Conservation (phyloP, 2,888 invertebrate species). For the Microctonus brassicae region DNA sequence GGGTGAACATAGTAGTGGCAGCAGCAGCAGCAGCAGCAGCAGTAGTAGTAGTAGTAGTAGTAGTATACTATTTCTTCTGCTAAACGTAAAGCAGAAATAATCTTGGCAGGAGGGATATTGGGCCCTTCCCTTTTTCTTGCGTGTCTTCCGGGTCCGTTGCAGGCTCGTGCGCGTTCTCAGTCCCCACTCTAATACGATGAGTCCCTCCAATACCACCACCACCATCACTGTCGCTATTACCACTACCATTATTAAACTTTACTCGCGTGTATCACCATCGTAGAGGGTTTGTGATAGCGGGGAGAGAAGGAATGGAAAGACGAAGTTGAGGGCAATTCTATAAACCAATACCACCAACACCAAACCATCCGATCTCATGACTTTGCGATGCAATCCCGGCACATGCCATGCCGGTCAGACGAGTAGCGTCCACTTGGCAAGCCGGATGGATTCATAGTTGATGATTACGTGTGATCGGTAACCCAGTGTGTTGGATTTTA, state of each 20-base stretch:
- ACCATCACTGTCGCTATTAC: background rate
- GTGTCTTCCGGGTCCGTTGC: background rate
- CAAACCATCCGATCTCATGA: slow-evolving; percentile 25
- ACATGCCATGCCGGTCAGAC: slow-evolving; percentile 63
- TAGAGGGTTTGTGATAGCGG: slow-evolving; percentile 8
- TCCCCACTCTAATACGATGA: background rate
- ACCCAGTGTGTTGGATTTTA: slow-evolving; percentile 28
- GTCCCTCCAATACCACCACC: background rate
- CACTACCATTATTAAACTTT: background rate
- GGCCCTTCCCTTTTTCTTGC: background rate
- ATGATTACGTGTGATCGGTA: slow-evolving; percentile 51
- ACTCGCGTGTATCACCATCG: slow-evolving; percentile 23
- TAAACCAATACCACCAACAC: slow-evolving; percentile 40
- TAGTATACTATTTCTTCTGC: slow-evolving; percentile 10
- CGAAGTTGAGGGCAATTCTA: slow-evolving; percentile 45
- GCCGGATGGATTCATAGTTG: slow-evolving; percentile 64
- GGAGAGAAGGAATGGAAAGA: background rate
- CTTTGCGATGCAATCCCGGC: slow-evolving; percentile 58
- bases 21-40: background rate
- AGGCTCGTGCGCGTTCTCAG: background rate
- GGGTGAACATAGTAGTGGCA: no score
- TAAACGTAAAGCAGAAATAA: background rate
- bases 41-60: no score
- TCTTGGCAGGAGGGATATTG: background rate
- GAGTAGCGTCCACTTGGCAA: slow-evolving; percentile 67